Conservation (phyloP, 2,797 vertebrate genomes). For the Sciurus carolinensis region DNA sequence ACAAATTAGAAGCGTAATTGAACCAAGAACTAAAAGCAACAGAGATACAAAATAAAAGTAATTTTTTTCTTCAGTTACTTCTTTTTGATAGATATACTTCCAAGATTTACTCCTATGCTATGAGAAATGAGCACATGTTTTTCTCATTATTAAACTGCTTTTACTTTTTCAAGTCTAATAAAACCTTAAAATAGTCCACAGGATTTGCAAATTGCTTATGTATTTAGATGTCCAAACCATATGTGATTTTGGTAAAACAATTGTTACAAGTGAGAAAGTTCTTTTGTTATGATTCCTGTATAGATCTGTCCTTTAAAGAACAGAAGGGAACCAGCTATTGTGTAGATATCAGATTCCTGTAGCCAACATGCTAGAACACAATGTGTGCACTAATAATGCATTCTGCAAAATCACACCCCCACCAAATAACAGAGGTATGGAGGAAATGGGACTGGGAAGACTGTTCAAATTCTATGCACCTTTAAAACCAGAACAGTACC, state of each 20-base stretch:
- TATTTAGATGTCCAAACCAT: constrained; percentile 45
- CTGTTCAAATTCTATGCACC: neutral
- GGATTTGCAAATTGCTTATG: constrained; percentile 5
- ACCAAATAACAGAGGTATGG: neutral
- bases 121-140: constrained; percentile 33
- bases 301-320: neutral
- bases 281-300: neutral
- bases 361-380: neutral
- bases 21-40: constrained; percentile 21
- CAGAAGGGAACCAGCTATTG: neutral
- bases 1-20: constrained; percentile 6
- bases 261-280: neutral
- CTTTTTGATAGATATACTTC: neutral
- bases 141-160: neutral
- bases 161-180: neutral
- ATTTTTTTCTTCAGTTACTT: neutral
- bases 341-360: neutral
- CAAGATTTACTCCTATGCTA: neutral
- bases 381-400: neutral
- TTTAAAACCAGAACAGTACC: constrained; percentile 38
- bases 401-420: neutral
- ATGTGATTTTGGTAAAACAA: constrained; percentile 53
- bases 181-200: neutral
- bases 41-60: neutral
- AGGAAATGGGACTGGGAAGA: neutral